phyloP scores from a whole-genome alignment of 2,797 vertebrate species.

The Corythornis leucogaster region DNA sequence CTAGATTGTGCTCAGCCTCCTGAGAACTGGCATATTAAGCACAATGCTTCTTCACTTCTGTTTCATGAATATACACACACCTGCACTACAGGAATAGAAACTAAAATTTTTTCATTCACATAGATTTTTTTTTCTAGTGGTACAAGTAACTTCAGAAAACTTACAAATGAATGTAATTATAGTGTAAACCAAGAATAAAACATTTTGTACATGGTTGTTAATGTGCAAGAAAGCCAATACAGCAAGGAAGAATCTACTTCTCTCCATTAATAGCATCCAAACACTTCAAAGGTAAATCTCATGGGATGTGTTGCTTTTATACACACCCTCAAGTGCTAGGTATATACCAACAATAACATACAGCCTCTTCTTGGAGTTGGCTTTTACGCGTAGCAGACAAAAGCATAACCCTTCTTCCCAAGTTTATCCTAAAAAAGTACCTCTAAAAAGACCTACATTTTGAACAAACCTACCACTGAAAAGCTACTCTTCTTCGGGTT shows the following conservation, averaged over 20 bases:
- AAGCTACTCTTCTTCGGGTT: neutral
- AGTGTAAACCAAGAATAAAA: neutral
- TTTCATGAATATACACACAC: neutral
- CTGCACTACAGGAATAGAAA: neutral
- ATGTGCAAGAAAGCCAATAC: neutral
- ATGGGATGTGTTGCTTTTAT: neutral
- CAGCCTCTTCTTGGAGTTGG: neutral
- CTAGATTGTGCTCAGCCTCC: neutral
- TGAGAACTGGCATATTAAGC: neutral
- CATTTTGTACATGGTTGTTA: neutral
- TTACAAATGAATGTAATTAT: neutral
- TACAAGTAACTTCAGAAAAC: neutral
- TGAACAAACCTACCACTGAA: neutral
- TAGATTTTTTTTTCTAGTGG: neutral
- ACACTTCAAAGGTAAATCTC: neutral
- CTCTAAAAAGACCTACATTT: neutral
- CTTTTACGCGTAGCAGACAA: neutral
- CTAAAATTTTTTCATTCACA: neutral
- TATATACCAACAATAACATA: neutral
- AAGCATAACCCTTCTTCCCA: neutral
- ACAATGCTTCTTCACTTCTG: neutral
- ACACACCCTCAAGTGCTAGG: rapidly evolving
- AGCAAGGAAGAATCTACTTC: neutral
- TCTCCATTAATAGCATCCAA: neutral
- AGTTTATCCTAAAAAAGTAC: neutral